Conservation (phyloP, 2,797 vertebrate species). For the Manis javanica region DNA sequence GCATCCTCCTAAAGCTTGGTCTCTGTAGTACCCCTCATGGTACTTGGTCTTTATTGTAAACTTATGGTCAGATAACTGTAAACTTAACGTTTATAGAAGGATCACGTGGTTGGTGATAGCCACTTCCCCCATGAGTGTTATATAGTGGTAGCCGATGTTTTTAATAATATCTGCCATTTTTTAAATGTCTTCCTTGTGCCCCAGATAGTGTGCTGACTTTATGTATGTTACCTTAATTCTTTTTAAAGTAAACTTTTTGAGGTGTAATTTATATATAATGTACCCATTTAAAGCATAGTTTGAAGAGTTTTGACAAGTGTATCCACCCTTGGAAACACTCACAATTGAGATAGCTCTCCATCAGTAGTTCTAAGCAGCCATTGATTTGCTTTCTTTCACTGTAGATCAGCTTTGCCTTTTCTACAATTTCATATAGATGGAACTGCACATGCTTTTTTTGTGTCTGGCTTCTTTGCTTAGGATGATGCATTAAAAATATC, state of each 20-base stretch:
- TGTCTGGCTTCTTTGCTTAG: not conserved
- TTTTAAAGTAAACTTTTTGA: conserved; percentile 36
- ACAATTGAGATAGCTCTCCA: not conserved
- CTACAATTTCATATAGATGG: conserved; percentile 8
- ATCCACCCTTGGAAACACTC: not conserved
- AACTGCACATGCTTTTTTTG: not conserved
- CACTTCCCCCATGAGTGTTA: not conserved
- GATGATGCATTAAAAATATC: not conserved
- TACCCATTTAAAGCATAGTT: not conserved
- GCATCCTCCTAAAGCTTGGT: not conserved
- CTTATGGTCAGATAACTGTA: not conserved
- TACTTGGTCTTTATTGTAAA: not conserved
- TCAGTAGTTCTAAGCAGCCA: not conserved
- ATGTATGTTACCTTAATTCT: not conserved
- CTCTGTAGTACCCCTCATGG: not conserved
- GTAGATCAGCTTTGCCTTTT: conserved; percentile 5
- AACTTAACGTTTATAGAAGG: not conserved
- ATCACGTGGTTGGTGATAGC: not conserved
- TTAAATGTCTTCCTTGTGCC: not conserved
- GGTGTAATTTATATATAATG: conserved; percentile 2
- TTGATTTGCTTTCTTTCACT: not conserved
- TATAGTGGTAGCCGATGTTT: conserved; percentile 10
- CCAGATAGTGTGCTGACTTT: not conserved
- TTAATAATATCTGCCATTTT: conserved; percentile 22
- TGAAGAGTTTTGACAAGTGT: not conserved